Percentiles rank a stretch among this genome's conserved stretches.
Conservation (phyloP, 2,797 vertebrate genomes). For the Cuniculus paca region DNA sequence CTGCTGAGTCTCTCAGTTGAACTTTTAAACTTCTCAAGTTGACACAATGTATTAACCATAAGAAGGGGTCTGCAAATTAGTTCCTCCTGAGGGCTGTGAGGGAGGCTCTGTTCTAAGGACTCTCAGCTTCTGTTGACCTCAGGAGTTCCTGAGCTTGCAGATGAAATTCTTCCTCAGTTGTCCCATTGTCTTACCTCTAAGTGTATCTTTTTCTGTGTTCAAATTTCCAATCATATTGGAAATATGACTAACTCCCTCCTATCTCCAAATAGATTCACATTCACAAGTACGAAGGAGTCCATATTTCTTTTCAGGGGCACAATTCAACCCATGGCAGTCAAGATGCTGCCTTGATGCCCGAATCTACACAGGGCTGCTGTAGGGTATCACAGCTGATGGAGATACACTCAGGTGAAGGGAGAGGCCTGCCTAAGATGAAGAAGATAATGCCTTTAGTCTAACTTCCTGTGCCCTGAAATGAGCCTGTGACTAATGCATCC, state of each 20-base stretch:
- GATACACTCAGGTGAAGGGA: background rate
- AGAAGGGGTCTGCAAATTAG: background rate
- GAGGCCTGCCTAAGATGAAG: background rate
- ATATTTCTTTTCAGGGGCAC: background rate
- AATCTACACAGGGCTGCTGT: accelerated
- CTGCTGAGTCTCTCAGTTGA: no score
- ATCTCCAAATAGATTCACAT: background rate
- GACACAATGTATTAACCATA: no score
- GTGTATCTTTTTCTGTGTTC: background rate
- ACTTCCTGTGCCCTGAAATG: background rate
- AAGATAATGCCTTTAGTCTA: background rate
- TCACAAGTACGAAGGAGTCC: background rate
- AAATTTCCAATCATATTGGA: background rate
- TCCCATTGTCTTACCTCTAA: background rate
- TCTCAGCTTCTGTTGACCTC: background rate
- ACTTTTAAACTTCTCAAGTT: no score
- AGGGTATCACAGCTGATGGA: background rate
- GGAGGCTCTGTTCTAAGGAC: background rate
- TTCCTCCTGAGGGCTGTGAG: background rate
- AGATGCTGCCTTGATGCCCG: background rate
- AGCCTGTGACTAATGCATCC: background rate
- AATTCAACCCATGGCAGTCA: background rate
- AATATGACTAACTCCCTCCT: background rate
- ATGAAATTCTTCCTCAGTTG: background rate
- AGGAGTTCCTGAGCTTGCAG: background rate